phyloP scores from a whole-genome alignment of 92 coral and sea anemone genomes.

The Zoanthus gigantus region DNA sequence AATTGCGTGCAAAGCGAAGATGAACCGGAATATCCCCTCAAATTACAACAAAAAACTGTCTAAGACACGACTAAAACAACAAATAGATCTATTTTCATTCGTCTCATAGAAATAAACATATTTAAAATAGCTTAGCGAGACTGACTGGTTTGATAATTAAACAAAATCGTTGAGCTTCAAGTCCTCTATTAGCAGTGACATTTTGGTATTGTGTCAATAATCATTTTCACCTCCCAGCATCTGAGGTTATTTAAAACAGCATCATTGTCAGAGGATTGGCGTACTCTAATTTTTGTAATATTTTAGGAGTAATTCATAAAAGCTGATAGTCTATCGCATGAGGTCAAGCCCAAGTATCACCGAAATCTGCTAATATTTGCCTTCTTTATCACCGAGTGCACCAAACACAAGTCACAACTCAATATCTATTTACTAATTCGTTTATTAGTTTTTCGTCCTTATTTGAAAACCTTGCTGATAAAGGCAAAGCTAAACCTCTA shows the following conservation, averaged over 20 bases:
- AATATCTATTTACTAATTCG: neutral
- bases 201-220: neutral
- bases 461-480: neutral
- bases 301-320: neutral
- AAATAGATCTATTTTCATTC: neutral
- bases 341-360: neutral
- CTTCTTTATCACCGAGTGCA: neutral
- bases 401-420: neutral
- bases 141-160: neutral
- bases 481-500: neutral
- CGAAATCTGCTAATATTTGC: neutral
- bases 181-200: neutral
- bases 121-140: neutral
- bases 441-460: neutral
- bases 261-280: neutral
- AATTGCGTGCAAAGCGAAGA: neutral
- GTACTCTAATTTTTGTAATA: conserved; percentile 28
- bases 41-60: neutral
- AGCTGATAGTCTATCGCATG: neutral
- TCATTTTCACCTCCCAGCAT: conserved; percentile 8
- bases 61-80: neutral
- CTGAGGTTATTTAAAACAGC: conserved; percentile 5
- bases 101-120: neutral
- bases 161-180: neutral
- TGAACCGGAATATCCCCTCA: neutral